Evolutionary conservation across 1,140 invertebrate species (phyloP).

Genomic region (Drosophila dunni): DNA sequence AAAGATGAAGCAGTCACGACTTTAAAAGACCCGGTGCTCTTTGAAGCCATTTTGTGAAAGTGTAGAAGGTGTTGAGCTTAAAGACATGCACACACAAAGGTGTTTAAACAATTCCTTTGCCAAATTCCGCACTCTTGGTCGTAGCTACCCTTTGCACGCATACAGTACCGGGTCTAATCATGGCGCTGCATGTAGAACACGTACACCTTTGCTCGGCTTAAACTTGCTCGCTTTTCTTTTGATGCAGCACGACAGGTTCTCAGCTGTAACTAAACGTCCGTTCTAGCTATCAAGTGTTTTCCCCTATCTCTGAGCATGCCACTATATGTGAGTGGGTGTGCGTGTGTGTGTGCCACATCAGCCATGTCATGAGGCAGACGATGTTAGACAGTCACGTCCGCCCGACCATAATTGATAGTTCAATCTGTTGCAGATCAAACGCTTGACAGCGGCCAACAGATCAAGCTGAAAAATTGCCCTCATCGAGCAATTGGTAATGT

Average conservation of each 20-base stretch:
- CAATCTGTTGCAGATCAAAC: constrained; percentile 82
- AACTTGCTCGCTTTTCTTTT: constrained; percentile 46
- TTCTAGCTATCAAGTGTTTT: not conserved
- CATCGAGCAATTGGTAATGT: constrained; percentile 1
- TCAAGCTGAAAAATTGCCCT: constrained; percentile 78
- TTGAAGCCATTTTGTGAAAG: too few species aligned
- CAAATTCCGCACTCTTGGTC: too few species aligned
- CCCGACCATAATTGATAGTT: constrained; percentile 77
- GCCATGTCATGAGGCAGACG: constrained; percentile 34
- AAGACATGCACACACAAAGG: too few species aligned
- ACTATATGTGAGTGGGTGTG: not conserved
- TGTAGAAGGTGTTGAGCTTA: too few species aligned
- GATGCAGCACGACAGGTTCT: constrained; percentile 72
- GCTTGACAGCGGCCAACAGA: constrained; percentile 80
- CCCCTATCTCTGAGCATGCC: not conserved
- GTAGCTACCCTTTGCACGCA: too few species aligned
- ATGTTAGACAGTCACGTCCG: constrained; percentile 67
- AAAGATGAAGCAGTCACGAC: too few species aligned
- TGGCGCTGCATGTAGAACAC: constrained; percentile 61
- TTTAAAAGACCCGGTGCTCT: too few species aligned
- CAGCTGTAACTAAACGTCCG: constrained; percentile 75
- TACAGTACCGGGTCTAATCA: not conserved
- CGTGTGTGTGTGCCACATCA: constrained; percentile 9
- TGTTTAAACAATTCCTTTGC: too few species aligned
- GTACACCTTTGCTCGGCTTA: constrained; percentile 51